phyloP scores from a whole-genome alignment of 1,140 invertebrate genomes.

The Samia ricini region DNA sequence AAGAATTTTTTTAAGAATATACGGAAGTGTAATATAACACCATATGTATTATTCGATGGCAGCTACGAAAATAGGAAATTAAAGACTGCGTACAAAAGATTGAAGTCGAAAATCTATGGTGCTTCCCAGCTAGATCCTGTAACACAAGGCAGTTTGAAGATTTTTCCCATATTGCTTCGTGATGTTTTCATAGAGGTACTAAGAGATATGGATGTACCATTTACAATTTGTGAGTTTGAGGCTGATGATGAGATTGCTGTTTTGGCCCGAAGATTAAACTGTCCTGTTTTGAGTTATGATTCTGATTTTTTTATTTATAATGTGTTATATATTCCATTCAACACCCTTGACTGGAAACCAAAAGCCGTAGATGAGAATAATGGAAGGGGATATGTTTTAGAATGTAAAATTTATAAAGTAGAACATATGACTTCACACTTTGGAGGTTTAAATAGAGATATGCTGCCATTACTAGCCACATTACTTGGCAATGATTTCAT shows the following conservation, averaged over 20 bases:
- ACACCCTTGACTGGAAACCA: conserved; percentile 79
- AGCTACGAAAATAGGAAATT: conserved; percentile 87
- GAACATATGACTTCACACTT: conserved; percentile 83
- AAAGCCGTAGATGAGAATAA: conserved; percentile 41
- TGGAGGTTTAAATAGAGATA: conserved; percentile 80
- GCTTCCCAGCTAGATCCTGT: conserved; percentile 71
- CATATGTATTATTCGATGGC: conserved; percentile 91
- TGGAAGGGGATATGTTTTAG: conserved; percentile 42
- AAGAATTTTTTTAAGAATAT: conserved; percentile 85
- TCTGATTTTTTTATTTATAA: conserved; percentile 95
- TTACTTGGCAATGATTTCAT: conserved; percentile 94
- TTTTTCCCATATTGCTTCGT: conserved; percentile 84
- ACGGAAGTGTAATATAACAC: conserved; percentile 84
- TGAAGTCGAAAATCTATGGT: conserved; percentile 80
- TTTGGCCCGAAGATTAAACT: conserved; percentile 85
- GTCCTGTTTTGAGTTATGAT: conserved; percentile 92
- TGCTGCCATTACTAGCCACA: conserved; percentile 88
- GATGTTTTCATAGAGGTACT: conserved; percentile 86
- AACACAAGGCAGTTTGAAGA: conserved; percentile 67
- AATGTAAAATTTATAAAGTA: conserved; percentile 85
- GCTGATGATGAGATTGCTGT: conserved; percentile 91
- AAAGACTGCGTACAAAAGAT: conserved; percentile 81
- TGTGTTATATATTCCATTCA: conserved; percentile 88
- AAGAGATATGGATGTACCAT: conserved; percentile 80
- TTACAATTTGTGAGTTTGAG: conserved; percentile 88